Percentiles rank a stretch among this genome's conserved stretches.
Evolutionary conservation across 2,888 invertebrate genomes (phyloP).

Genomic region (Drosophila robusta): DNA sequence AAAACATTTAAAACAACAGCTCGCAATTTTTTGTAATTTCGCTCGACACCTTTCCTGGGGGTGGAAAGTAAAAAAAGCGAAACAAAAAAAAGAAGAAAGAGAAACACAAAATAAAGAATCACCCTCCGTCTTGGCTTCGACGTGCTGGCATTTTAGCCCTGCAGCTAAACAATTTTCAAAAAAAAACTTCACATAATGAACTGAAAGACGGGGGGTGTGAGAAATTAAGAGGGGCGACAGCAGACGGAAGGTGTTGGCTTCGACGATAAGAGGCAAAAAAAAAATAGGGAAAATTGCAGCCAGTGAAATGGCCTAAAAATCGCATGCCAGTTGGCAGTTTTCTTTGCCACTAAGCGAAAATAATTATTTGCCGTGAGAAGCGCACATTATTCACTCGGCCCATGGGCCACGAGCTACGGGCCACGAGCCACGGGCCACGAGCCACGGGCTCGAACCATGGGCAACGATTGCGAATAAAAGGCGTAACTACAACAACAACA

Average conservation of each 20-base stretch:
- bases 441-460: background rate
- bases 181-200: constrained; percentile 68
- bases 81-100: background rate
- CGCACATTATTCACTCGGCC: constrained; percentile 79
- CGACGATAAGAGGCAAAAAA: constrained; percentile 34
- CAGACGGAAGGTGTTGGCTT: constrained; percentile 33
- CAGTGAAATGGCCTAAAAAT: constrained; percentile 64
- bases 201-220: constrained; percentile 29
- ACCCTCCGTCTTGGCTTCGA: constrained; percentile 42
- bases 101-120: constrained; percentile 17
- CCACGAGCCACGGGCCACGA: background rate
- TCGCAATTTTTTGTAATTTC: constrained; percentile 53
- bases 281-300: constrained; percentile 34
- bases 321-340: constrained; percentile 72
- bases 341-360: constrained; percentile 65
- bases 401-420: constrained; percentile 5
- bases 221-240: constrained; percentile 5
- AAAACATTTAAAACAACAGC: constrained; percentile 55
- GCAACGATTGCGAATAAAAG: constrained; percentile 8
- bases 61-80: constrained; percentile 1
- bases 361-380: constrained; percentile 83
- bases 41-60: constrained; percentile 64
- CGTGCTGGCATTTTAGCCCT: constrained; percentile 70
- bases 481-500: constrained; percentile 28
- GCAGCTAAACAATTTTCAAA: constrained; percentile 57